Evolutionary conservation across 2,797 vertebrate genomes (phyloP), one percentile per base, ranked within the genome.

Genomic region (Oreonectes daqikongensis): DNA sequence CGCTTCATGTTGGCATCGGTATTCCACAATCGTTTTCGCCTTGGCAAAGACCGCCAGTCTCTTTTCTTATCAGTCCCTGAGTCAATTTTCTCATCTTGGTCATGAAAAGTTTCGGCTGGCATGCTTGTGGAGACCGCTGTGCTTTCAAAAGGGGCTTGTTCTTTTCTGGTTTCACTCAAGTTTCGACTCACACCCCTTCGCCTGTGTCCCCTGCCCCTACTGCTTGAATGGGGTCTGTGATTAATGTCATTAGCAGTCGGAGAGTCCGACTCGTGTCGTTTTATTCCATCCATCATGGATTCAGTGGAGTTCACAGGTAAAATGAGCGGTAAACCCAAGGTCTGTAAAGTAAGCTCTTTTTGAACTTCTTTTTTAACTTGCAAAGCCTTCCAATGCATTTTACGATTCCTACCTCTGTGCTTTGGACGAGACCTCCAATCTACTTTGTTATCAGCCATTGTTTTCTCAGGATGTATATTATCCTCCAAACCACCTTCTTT

Each of bases 21-120:
- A 53, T 73, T 80, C 83, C 83, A 84, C n/a, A 73, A 48, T 61
- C 69, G 81, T 72, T 82, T 79, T 15, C 67, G 72, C 44, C 84
- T 77, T 22, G 84, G 84, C 53, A 79, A 73, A 60, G 82, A 82
- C 17, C 82, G 82, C 82, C 80, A 82, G 68, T 77, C 50, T 60
- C 30, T 69, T 75, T 69, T 74, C 26, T 38, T 50, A 18, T 60
- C 26, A 63, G 42, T 61, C 28, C 12, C 11, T 1, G 18, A 11
- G 28, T 79, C 79, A 52, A 24, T 55, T 42, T 30, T 72, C 28
- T 32, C 20, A 48, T 28, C 67, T 35, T 48, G 59, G 40, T 82
- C 64, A 61, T 40, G n/a, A 6, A 44, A 26, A 40, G 72, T 11
- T 40, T 77, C 65, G 52, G 42, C n/a, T 17, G 64, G 40, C 22